Conservation (phyloP, 2,888 invertebrate species). For the Dryadula phaetusa region DNA sequence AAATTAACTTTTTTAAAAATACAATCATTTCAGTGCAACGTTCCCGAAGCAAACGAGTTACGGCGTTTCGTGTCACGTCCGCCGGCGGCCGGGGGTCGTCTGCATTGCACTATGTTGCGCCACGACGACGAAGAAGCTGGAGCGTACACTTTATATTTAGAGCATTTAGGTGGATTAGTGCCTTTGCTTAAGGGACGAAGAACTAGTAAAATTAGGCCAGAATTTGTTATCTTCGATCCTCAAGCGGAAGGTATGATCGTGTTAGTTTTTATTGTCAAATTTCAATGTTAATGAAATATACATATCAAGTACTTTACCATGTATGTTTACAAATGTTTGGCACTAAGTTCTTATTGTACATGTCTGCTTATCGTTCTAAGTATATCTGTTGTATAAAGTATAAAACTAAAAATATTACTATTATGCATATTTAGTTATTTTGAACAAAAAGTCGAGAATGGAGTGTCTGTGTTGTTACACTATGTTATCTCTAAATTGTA, state of each 20-base stretch:
- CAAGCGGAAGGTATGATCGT: constrained; percentile 88
- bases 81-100: constrained; percentile 90
- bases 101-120: constrained; percentile 99
- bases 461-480: no score
- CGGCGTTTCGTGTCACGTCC: constrained; percentile 97
- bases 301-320: no score
- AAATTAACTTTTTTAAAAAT: no score
- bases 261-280: neutral
- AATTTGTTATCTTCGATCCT: constrained; percentile 98
- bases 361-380: no score
- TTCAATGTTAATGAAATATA: no score
- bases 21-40: constrained; percentile 91
- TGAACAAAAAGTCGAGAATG: no score
- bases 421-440: no score
- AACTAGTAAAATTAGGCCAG: constrained; percentile 98
- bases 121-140: constrained; percentile 93
- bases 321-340: no score
- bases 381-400: no score
- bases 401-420: no score
- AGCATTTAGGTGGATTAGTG: constrained; percentile 97
- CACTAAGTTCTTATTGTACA: no score
- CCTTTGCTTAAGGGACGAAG: constrained; percentile 97
- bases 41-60: constrained; percentile 94
- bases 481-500: no score
- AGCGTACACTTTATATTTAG: constrained; percentile 95